Base-by-base conservation (phyloP, 1,140 invertebrate species). In the Euglossa dilemma region DNA sequence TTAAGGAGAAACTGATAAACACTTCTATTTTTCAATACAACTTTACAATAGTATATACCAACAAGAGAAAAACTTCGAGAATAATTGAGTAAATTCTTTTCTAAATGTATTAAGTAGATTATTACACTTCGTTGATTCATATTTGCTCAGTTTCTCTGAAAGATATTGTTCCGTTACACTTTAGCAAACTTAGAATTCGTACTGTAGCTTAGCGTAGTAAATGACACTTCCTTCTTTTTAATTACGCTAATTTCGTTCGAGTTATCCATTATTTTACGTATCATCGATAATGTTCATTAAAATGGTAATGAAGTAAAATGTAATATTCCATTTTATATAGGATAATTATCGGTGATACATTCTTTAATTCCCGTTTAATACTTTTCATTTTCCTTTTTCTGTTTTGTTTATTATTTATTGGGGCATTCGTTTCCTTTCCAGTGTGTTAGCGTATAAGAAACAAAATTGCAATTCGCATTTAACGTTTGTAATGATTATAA, bases 401-500 rank as follows among this genome's bases (percentile, higher is more conserved):
- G 8, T 67, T 73, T 81, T 14, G 59, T 63, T 82, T 28, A 61
- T 80, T 81, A 82, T 82, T 82, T 82, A 82, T 82, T 82, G 80
- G 73, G 50, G 63, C 73, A 76, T 59, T 76, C 28, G 73, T 63
- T 76, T 82, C 80, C 52, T 76, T 76, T 66, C 54, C 72, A 36
- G 72, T 63, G 73, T 56, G 28, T 76, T 82, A 82, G 73, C 52
- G 20, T 6, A 50, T 82, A 82, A 82, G 80, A 82, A 57, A 76
- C 45, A 76, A 69, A 82, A 76, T 57, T 54, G 45, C 73, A n/a
- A 50, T 76, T 76, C 72, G 73, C 80, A 76, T 82, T 82, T 82
- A 82, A 82, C 80, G 73, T 82, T 82, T 82, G 80, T 82, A 82
- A 76, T 20, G 52, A 76, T 76, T 82, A 82, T 64, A 82, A 82